Conservation (phyloP, 2,797 vertebrate species). For the Tiaroga cobitis region DNA sequence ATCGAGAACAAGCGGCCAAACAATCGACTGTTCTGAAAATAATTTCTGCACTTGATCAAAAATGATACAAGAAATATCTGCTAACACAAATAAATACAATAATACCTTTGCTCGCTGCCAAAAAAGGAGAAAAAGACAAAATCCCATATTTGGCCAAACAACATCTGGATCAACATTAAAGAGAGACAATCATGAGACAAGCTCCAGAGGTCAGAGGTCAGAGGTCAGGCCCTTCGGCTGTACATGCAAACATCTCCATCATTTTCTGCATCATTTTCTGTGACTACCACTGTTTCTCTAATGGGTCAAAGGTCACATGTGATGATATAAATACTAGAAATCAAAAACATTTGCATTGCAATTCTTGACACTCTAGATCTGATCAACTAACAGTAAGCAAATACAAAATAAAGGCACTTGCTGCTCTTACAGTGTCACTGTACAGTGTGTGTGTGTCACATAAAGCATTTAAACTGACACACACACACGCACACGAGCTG, state of each 20-base stretch:
- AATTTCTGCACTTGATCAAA: slow-evolving; percentile 38
- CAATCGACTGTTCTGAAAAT: neutral
- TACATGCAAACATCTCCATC: neutral
- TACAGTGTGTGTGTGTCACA: neutral
- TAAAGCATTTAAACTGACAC: neutral
- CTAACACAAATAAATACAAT: slow-evolving; percentile 16
- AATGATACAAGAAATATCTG: slow-evolving; percentile 17
- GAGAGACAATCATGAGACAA: neutral
- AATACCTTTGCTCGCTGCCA: neutral
- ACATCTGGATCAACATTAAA: neutral
- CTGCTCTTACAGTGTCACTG: neutral
- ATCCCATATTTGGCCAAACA: too few species aligned
- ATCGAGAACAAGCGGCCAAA: neutral
- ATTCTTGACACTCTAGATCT: neutral
- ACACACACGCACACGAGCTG: neutral
- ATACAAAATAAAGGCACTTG: neutral
- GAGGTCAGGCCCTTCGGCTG: neutral
- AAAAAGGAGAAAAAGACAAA: neutral
- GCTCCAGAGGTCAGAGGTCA: neutral
- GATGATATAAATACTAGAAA: slow-evolving; percentile 8
- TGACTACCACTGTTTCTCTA: neutral
- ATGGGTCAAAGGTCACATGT: neutral
- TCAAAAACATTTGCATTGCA: neutral
- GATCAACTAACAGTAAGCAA: neutral
- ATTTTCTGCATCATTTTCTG: neutral